Evolutionary conservation across 2,888 invertebrate species (phyloP), one percentile per base, ranked within the genome.

Genomic region (Margaritifera margaritifera): DNA sequence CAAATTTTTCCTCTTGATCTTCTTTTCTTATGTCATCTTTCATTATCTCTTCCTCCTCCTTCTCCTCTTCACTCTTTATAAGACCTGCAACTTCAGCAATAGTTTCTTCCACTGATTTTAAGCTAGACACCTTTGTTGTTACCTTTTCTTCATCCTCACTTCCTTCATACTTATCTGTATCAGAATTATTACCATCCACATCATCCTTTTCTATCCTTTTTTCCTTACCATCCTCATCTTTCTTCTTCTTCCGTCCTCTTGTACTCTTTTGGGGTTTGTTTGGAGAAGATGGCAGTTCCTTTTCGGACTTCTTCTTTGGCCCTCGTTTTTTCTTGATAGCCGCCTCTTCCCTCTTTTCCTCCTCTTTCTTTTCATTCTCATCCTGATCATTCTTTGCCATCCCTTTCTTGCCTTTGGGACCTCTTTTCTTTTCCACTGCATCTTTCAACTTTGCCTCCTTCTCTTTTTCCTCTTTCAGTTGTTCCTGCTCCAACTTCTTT

Each of bases 311-410:
- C 67, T 68, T 53, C 67, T 64, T 59, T 62, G 66, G 54, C 31
- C 69, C 72, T 66, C 58, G 58, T 51, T 77, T 73, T 64, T 79
- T 74, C 57, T 74, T 70, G 22, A 64, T 69, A 25, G 71, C 69
- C 50, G 67, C 64, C 50, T 62, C 66, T 58, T 76, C 71, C 50
- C 42, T 55, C 18, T 65, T 69, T 54, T 71, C 52, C 60, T 74
- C 68, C 63, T 68, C 68, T 68, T 79, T 64, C 68, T 51, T 57
- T 59, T 57, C 20, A 4, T 42, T 66, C 24, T 75, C 66, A 51
- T 22, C 25, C 60, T 61, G 42, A 64, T 67, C 60, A 27, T 69
- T 73, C 19, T 65, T 51, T 52, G 64, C 64, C 22, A 57, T 65
- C 64, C 69, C 66, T 11, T 64, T 66, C 62, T 63, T 72, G 50